phyloP scores from a whole-genome alignment of 2,888 invertebrate genomes.

The Xylota sylvarum region DNA sequence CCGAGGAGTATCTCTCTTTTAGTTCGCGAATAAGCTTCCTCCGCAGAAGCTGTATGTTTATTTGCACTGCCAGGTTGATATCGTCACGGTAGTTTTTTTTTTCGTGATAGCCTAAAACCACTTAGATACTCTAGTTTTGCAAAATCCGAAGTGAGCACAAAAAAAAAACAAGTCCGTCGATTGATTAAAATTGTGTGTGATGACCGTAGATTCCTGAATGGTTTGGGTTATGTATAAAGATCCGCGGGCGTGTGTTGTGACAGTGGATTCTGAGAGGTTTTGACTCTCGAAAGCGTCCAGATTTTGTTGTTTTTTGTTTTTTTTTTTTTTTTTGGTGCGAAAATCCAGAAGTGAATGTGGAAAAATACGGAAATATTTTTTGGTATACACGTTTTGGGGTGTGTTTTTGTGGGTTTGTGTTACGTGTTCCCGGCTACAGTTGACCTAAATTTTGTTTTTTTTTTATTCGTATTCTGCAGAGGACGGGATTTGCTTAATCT shows the following conservation, averaged over 20 bases:
- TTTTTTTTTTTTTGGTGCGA: slow-evolving; percentile 3
- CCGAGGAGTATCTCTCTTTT: slow-evolving; percentile 51
- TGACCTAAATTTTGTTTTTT: slow-evolving; percentile 65
- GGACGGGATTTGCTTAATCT: slow-evolving; percentile 62
- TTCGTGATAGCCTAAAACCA: slow-evolving; percentile 3
- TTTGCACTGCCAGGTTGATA: slow-evolving; percentile 20
- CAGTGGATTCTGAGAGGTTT: slow-evolving; percentile 9
- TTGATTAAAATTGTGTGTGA: not conserved
- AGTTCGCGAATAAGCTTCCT: slow-evolving; percentile 66
- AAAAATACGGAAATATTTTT: slow-evolving; percentile 51
- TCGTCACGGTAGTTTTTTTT: slow-evolving; percentile 25
- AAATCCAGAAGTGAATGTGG: not conserved
- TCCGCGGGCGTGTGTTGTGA: slow-evolving; percentile 30
- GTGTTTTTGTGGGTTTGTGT: slow-evolving; percentile 68
- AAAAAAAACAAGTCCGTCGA: slow-evolving; percentile 12
- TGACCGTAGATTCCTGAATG: slow-evolving; percentile 9
- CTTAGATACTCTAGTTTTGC: slow-evolving; percentile 18
- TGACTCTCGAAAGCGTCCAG: too few species aligned
- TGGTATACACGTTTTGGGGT: slow-evolving; percentile 75
- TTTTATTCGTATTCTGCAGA: slow-evolving; percentile 8
- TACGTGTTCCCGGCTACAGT: slow-evolving; percentile 63
- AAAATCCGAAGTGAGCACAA: slow-evolving; percentile 34
- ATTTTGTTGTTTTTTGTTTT: too few species aligned
- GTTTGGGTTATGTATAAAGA: not conserved
- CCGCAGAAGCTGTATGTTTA: slow-evolving; percentile 62